Evolutionary conservation across 2,113 vertebrate species (phyloP), one percentile per base, ranked within the genome.

Genomic region (Orycteropus afer): DNA sequence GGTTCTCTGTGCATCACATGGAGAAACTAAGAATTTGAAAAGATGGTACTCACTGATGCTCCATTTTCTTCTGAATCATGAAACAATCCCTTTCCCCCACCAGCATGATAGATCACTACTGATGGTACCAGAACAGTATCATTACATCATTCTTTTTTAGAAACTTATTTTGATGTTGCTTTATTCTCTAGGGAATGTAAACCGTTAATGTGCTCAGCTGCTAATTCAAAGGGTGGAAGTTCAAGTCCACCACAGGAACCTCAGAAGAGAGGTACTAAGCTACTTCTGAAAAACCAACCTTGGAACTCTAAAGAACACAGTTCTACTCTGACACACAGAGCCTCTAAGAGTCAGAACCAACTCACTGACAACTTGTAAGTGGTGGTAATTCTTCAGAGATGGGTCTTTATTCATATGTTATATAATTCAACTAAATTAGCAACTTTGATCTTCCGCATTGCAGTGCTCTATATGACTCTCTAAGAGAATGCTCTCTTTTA

Each of bases 131-230:
- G 11, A 10, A n/a, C 27, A 85, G 27, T 51, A 51, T 4, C 45
- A 1, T 83, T 40, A 79, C 6, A 42, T 29, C 53, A 77, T 49
- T 61, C 32, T 69, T 71, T 78, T 80, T 6, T 34, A 55, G 85
- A 55, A 90, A 83, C 7, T 79, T 79, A 67, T n/a, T 67, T 84
- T 93, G 76, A 94, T 96, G 15, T 2, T 22, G 20, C 34, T 86
- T 89, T 40, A n/a, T 86, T 89, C n/a, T 94, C n/a, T 63, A 57
- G 37, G 53, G 49, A 65, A n/a, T n/a, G n/a, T n/a, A n/a, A n/a
- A n/a, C n/a, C n/a, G 61, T 63, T 32, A 32, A 63, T 10, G 8
- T 29, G 5, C 29, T 63, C 13, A 34, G 32, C 32, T 65, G 61
- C 27, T 65, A 5, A 34, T 14, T 1, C 1, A 34, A 65, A 34